These are phyloP conservation scores for Aleiodes sp. DNA, from an alignment of 1,140 invertebrate species.

Conservation along the genomic window DNA sequence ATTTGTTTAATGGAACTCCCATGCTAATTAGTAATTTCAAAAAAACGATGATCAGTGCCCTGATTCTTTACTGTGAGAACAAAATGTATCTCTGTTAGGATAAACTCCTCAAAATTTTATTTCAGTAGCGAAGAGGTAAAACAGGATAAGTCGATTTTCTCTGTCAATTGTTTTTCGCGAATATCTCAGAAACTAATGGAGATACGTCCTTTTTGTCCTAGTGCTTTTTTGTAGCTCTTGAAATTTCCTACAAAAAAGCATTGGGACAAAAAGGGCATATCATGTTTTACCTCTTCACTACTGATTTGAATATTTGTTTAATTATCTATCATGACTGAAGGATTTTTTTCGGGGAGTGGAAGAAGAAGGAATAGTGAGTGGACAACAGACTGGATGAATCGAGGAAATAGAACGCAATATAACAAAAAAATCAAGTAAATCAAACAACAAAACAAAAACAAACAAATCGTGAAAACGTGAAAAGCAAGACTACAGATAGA, in stretches of 20 bases:
- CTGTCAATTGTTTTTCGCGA: no score
- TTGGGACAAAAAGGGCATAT: no score
- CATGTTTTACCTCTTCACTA: no score
- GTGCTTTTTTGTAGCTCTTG: no score
- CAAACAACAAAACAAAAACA: neutral
- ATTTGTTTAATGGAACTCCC: neutral
- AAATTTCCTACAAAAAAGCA: no score
- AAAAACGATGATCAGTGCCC: neutral
- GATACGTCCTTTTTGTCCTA: no score
- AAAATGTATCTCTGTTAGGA: neutral
- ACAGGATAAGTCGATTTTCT: no score
- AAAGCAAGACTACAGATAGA: conserved; percentile 7
- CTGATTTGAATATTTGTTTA: no score
- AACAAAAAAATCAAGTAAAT: neutral
- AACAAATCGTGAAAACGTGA: conserved; percentile 8
- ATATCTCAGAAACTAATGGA: no score
- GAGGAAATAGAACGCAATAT: neutral
- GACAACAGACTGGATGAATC: neutral
- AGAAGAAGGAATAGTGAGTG: neutral
- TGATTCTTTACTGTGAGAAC: neutral
- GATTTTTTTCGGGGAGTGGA: no score
- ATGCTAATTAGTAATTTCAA: conserved; percentile 14
- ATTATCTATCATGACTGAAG: no score
- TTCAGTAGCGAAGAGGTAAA: neutral
- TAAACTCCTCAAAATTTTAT: conserved; percentile 15